Conservation (phyloP, 2,113 vertebrate species). For the Seriola quinqueradiata region DNA sequence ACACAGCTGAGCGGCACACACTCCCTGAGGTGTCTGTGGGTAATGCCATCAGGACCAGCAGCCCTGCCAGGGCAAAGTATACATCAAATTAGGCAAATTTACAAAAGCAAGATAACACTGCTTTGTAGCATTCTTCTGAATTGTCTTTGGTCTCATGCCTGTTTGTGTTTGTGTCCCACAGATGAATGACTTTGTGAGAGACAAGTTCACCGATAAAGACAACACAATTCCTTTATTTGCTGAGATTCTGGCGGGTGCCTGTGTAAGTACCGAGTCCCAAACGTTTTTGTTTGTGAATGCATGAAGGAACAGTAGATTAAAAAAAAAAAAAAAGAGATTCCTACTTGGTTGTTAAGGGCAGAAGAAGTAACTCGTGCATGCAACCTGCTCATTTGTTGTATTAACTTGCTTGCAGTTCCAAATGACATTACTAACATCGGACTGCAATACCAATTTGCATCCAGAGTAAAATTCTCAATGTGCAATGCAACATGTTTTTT, state of each 20-base stretch:
- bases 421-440: constrained; percentile 17
- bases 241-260: constrained; percentile 93
- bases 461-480: constrained; percentile 12
- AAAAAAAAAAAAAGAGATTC: no score
- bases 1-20: no score
- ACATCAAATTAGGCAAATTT: background rate
- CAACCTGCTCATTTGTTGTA: background rate
- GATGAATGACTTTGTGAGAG: constrained; percentile 98
- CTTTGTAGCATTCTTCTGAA: background rate
- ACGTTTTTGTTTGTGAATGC: background rate
- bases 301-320: background rate
- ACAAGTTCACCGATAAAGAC: constrained; percentile 93
- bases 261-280: constrained; percentile 88
- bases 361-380: constrained; percentile 22
- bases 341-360: background rate
- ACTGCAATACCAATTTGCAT: constrained; percentile 15
- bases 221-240: constrained; percentile 89
- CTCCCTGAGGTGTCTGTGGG: no score
- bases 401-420: constrained; percentile 14
- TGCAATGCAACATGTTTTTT: constrained; percentile 49
- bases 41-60: no score
- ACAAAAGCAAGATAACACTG: background rate
- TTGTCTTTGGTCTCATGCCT: background rate
- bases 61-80: no score
- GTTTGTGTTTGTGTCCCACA: constrained; percentile 69